A percentile compares a stretch with the other conserved stretches of the same genome.
phyloP scores from a whole-genome alignment of 1,140 invertebrate species.

The Dinoponera quadriceps region DNA sequence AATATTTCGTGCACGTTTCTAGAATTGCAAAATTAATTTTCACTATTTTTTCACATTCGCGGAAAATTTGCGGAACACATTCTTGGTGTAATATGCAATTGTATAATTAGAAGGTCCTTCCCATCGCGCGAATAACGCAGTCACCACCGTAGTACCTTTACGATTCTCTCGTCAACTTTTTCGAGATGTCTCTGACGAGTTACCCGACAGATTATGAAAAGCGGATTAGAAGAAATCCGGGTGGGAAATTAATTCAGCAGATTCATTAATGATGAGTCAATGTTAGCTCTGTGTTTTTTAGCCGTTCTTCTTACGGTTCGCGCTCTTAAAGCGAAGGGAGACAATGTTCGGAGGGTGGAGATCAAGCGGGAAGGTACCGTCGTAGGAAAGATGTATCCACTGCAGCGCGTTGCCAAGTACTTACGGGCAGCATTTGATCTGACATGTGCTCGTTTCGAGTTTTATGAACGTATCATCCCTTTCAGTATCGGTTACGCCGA shows the following conservation, averaged over 20 bases:
- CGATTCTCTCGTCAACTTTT: slow-evolving; percentile 14
- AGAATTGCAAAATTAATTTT: slow-evolving; percentile 14
- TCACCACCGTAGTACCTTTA: neutral
- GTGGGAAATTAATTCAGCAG: neutral
- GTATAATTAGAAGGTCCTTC: no score
- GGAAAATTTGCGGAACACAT: no score
- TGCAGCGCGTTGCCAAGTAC: slow-evolving; percentile 31
- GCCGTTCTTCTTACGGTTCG: neutral
- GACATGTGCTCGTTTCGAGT: neutral
- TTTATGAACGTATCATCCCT: slow-evolving; percentile 12
- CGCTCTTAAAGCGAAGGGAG: neutral
- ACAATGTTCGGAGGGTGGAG: neutral
- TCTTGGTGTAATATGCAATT: no score
- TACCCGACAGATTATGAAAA: slow-evolving; percentile 2
- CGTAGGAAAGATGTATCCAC: neutral
- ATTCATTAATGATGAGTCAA: neutral
- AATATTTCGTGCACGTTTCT: slow-evolving; percentile 42
- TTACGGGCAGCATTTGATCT: slow-evolving; percentile 3
- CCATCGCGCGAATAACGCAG: neutral
- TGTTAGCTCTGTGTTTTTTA: neutral
- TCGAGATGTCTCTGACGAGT: neutral
- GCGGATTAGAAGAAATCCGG: neutral
- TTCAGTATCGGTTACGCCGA: neutral
- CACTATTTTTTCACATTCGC: no score
- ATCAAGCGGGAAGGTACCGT: neutral